Base-by-base conservation (phyloP, 2,888 invertebrate genomes). In the Ceraclea dissimilis region DNA sequence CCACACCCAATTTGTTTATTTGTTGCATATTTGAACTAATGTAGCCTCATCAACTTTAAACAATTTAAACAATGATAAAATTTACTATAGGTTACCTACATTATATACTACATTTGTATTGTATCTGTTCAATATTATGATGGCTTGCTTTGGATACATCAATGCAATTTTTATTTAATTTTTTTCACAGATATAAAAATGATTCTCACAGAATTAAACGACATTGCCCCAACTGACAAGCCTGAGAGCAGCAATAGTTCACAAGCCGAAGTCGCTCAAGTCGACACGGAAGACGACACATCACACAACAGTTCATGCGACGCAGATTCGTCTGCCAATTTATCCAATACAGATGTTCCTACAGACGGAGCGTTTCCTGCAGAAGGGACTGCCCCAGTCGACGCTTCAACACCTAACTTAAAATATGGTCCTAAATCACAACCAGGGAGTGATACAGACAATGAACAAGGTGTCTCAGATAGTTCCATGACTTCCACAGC, bases 401-500 rank as follows among this genome's bases (percentile, higher is more conserved):
- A 39, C 13, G 2, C 39, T 8, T 39, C 39, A 39, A 8, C 39
- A 39, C 16, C 16, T 13, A 16, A n/a, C 13, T 4, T 39, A 13
- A 39, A 39, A 39, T 13, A 13, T n/a, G 13, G 26, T 26, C 10
- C 16, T 5, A 39, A 39, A 39, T 16, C 4, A 2, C 39, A 39
- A 39, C 39, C 4, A 39, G 39, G 39, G 13, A n/a, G 16, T 16
- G 49, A 49, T 6, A 19, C 26, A 13, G 49, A 49, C n/a, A 49
- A 16, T 26, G 21, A 19, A 20, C 49, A 49, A 16, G 22, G 19
- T 49, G 13, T 49, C 6, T 49, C 26, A 6, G 49, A 49, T 17
- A 21, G 10, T 26, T 19, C 19, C 6, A n/a, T 44, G 6, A 52
- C 47, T 22, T 26, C 33, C 5, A 54, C 39, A 20, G 50, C 55